Evolutionary conservation across 2,888 invertebrate genomes (phyloP), one percentile per base, ranked within the genome.

Genomic region (Euproctis similis): DNA sequence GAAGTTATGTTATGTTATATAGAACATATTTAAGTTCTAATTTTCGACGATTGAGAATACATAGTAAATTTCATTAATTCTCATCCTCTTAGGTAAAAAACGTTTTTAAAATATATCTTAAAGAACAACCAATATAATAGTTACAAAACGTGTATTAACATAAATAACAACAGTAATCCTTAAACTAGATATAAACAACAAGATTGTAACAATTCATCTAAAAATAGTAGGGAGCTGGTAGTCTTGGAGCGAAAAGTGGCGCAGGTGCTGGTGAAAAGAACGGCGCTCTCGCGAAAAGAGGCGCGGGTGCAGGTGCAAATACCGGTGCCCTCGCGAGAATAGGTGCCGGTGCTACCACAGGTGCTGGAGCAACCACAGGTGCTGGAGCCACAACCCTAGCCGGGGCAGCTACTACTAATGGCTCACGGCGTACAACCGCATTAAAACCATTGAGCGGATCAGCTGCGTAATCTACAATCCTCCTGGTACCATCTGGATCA

Each of bases 391-490:
- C 31, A 0, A 67, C 46, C 16, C 65, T 62, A 1, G 74, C 68
- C 0, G 66, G 57, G 2, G 53, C 63, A 21, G 61, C 31, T 16
- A 38, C 53, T 0, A 75, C 61, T 5, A 86, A 46, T 0, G 87
- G 87, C 53, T 86, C 86, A 8, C 85, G 80, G 35, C 82, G 81
- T 0, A 87, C 87, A 1, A 87, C 82, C 26, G 87, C 87, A 53
- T 87, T 87, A 55, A 87, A 87, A 7, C 87, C 87, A 45, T 87
- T 86, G 19, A 87, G 45, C 2, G 86, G 58, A 40, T 87, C 87
- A 23, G 87, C 87, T 3, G 82, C 65, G 50, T 87, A 87, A 50
- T 87, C 87, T 0, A 87, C 87, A 5, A 77, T 85, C 42, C 87
- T 75, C 30, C 80, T 71, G 2, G 86, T 86, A 41, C 87, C 87